A percentile compares a stretch with the other conserved stretches of the same genome.
These are phyloP conservation scores for Spatulosminthurus flaviceps DNA, from an alignment of 2,888 invertebrate genomes.

Conservation along the genomic window DNA sequence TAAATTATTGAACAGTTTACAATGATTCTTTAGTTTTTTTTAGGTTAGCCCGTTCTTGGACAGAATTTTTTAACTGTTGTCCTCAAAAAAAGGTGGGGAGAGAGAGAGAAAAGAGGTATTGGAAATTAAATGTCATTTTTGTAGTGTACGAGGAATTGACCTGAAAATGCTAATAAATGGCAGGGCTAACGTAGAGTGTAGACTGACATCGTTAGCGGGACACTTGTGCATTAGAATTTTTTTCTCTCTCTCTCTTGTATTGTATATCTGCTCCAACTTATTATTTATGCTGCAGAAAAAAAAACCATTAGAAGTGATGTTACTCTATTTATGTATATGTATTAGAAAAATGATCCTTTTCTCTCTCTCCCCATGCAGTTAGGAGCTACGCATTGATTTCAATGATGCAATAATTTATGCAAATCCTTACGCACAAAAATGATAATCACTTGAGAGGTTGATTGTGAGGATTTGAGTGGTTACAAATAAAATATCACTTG, in stretches of 20 bases:
- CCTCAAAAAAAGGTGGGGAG: too few relatives aligned
- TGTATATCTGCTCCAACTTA: not conserved
- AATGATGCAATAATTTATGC: slow-evolving; percentile 44
- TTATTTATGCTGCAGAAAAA: slow-evolving; percentile 13
- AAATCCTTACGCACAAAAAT: slow-evolving; percentile 45
- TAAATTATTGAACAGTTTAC: too few relatives aligned
- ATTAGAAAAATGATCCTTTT: not conserved
- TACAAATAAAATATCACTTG: not conserved
- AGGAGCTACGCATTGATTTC: slow-evolving; percentile 30
- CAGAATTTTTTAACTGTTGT: too few relatives aligned
- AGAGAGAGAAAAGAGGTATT: too few relatives aligned
- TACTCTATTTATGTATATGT: too few relatives aligned
- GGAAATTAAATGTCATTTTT: too few relatives aligned
- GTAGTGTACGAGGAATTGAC: not conserved
- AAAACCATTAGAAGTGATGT: too few relatives aligned
- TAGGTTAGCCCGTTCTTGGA: too few relatives aligned
- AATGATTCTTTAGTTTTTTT: too few relatives aligned
- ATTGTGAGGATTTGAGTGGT: not conserved
- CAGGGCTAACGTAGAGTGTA: not conserved
- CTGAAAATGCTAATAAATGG: slow-evolving; percentile 1
- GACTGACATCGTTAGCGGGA: not conserved
- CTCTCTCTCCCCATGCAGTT: not conserved
- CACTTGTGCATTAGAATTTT: not conserved
- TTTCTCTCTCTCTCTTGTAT: not conserved
- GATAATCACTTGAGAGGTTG: slow-evolving; percentile 31